Base-by-base conservation (phyloP, 2,888 invertebrate genomes). In the Nymphalis urticae region DNA sequence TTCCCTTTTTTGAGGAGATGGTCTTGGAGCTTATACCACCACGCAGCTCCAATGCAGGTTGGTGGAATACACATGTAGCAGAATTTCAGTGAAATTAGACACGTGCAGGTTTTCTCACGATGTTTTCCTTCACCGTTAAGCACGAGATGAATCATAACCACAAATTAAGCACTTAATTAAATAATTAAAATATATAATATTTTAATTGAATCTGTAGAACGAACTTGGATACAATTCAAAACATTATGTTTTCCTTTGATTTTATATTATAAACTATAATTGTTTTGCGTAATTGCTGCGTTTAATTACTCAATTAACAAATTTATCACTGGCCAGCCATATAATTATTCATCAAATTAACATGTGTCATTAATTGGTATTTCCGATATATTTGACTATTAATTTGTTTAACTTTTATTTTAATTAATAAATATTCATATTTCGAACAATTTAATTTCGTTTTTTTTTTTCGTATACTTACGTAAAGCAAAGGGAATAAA, bases 281-380 rank as follows among this genome's bases (percentile, higher is more conserved):
- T 48, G n/a, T 48, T 48, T 48, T n/a, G n/a, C 48, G n/a, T n/a
- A 48, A n/a, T 48, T 48, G n/a, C n/a, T 48, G 6, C 48, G 17
- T n/a, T 48, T 48, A 48, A 51, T 51, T 51, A 51, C 10, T 51
- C 19, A 51, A 21, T 51, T 51, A 21, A n/a, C 51, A 21, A 19
- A 21, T 51, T 7, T 51, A 21, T 19, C n/a, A 9, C 21, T 8
- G 19, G n/a, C 51, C 51, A 24, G 21, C 53, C 53, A 24, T 53
- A 17, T 32, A 27, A 56, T 56, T 56, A 56, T 56, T 56, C 54
- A 56, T 7, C 27, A 32, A 56, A 27, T 56, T 56, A 32, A 56
- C 27, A 17, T 24, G 17, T 56, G 32, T 17, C 32, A 56, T n/a
- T 56, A 56, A 56, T 56, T 56, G 32, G 54, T n/a, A 16, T 24